Evolutionary conservation across 2,888 invertebrate species (phyloP).

Genomic region (Campaea margaritaria): DNA sequence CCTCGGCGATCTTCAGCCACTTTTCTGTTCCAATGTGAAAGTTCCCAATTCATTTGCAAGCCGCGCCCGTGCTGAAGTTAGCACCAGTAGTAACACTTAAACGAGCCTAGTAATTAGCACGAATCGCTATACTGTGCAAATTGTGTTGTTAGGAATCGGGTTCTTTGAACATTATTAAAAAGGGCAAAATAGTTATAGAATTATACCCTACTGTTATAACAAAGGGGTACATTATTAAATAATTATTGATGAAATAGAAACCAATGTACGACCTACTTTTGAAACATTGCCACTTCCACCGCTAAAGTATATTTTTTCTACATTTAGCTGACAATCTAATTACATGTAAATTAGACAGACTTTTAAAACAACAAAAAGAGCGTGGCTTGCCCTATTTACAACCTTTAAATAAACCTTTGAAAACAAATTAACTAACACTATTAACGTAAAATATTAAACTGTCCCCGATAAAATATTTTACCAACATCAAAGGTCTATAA

Average conservation of each 20-base stretch:
- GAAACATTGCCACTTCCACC: too few species aligned
- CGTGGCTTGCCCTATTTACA: background rate
- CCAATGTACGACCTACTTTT: too few species aligned
- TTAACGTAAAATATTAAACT: slow-evolving; percentile 8
- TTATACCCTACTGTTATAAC: background rate
- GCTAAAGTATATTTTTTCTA: too few species aligned
- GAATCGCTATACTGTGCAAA: slow-evolving; percentile 35
- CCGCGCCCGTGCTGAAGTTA: slow-evolving; percentile 43
- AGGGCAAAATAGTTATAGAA: slow-evolving; percentile 1
- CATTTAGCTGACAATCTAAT: background rate
- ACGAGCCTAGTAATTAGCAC: slow-evolving; percentile 40
- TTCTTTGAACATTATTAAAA: slow-evolving; percentile 28
- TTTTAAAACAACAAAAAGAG: too few species aligned
- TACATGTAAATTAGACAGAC: too few species aligned
- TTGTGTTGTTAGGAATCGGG: slow-evolving; percentile 23
- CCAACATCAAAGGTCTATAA: slow-evolving; percentile 23
- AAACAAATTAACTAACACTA: background rate
- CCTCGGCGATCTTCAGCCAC: background rate
- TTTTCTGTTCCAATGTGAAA: slow-evolving; percentile 28
- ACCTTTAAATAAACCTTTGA: background rate
- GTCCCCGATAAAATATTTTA: slow-evolving; percentile 16
- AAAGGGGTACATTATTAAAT: background rate
- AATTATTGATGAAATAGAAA: too few species aligned
- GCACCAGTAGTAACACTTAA: slow-evolving; percentile 49
- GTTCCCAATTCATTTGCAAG: slow-evolving; percentile 45